phyloP scores from a whole-genome alignment of 2,113 vertebrate species.

The Mixornis gularis region DNA sequence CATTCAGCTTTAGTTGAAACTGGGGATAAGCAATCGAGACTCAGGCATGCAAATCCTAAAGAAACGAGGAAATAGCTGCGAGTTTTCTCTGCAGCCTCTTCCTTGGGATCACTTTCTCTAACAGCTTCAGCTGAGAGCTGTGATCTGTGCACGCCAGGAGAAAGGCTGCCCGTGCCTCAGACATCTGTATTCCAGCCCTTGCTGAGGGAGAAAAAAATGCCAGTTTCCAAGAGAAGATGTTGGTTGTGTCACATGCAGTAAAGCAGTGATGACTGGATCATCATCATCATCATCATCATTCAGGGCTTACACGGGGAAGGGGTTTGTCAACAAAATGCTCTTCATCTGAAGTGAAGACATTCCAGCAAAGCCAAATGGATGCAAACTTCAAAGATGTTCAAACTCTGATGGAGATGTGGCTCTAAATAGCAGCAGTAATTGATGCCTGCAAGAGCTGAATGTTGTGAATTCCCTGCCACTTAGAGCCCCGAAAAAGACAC shows the following conservation, averaged over 20 bases:
- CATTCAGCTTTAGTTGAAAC: not conserved
- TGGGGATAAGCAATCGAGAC: not conserved
- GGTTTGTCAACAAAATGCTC: not conserved
- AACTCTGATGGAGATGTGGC: not conserved
- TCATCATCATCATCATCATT: not conserved
- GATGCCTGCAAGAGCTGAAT: not conserved
- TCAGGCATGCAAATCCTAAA: not conserved
- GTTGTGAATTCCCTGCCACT: not conserved
- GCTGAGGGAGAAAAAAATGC: not conserved
- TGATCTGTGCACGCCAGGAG: not conserved
- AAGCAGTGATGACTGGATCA: not conserved
- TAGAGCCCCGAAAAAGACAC: not conserved
- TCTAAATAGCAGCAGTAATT: conserved; percentile 4
- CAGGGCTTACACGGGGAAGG: not conserved
- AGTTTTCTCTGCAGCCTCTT: not conserved
- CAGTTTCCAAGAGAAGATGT: not conserved
- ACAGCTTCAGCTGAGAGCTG: not conserved
- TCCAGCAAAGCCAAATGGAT: not conserved
- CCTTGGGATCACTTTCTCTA: not conserved
- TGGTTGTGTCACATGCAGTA: not conserved
- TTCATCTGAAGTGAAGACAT: not conserved
- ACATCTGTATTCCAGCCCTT: not conserved
- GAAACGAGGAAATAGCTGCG: not conserved
- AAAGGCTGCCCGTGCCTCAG: not conserved
- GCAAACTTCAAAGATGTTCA: not conserved